Evolutionary conservation across 2,888 invertebrate species (phyloP), one percentile per base, ranked within the genome.

Genomic region (Blastobasis adustella): DNA sequence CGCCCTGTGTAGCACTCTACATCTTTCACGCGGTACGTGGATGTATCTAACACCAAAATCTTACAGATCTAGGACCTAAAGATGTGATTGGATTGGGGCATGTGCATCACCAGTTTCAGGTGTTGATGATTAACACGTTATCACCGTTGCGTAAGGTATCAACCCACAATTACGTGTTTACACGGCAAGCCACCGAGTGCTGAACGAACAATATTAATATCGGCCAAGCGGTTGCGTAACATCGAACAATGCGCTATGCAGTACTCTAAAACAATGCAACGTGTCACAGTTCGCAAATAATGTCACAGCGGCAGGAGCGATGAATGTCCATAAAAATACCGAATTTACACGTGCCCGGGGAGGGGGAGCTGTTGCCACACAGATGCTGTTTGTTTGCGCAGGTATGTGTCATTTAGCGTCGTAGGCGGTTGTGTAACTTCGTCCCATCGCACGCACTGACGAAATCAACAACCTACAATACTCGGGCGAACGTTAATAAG

Each of bases 91-190:
- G 23, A 3, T 23, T 23, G 23, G 1, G 23, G 23, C 23, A 23
- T 23, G 23, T 23, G 23, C 23, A 23, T 23, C 23, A 23, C 23
- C 23, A 23, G 23, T 23, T 23, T 70, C 69, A 67, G 57, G 58
- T 58, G 55, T 8, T 42, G n/a, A 42, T 8, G 42, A 42, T 42
- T 42, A 10, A 5, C 10, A 42, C 10, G 9, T 9, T 10, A n/a
- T n/a, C 42, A 10, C n/a, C 42, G 42, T 42, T n/a, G 42, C 42
- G 7, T 42, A n/a, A 10, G n/a, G 42, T 42, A 42, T 9, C 23
- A 23, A 23, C 6, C 10, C 8, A 37, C 37, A 46, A 46, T 46
- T 46, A 46, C 37, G 44, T 39, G 41, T 41, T 48, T 45, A 41
- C 48, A 47, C 44, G 48, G 39, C 10, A 51, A 51, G 47, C 10